Conservation (phyloP, 2,888 invertebrate species). For the Onthophagus sagittarius region DNA sequence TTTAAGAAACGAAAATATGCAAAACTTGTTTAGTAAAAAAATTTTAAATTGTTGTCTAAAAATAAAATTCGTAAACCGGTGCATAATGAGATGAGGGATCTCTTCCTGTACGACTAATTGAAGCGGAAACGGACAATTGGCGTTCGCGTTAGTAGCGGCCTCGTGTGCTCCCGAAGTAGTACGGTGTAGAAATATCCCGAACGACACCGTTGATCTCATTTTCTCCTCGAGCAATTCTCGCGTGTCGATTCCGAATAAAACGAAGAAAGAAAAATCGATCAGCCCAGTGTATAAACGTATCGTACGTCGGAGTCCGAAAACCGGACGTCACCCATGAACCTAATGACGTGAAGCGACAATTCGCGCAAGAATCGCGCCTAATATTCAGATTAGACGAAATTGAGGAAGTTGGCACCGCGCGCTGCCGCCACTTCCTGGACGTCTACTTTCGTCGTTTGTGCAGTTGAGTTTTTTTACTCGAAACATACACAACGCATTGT, state of each 20-base stretch:
- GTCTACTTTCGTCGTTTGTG: constrained; percentile 1
- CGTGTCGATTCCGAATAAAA: not conserved
- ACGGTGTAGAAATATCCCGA: not conserved
- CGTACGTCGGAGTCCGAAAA: not conserved
- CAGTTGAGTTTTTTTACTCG: not conserved
- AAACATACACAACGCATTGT: not conserved
- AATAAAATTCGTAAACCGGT: constrained; percentile 50
- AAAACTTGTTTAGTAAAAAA: not conserved
- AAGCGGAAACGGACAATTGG: constrained; percentile 51
- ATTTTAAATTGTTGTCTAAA: constrained; percentile 38
- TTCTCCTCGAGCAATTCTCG: not conserved
- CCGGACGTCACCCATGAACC: constrained; percentile 6
- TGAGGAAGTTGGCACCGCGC: constrained; percentile 10
- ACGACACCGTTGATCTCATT: constrained; percentile 1
- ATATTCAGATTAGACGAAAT: constrained; percentile 11
- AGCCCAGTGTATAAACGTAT: not conserved
- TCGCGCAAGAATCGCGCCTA: constrained; percentile 4
- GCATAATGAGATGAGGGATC: constrained; percentile 52
- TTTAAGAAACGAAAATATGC: too few relatives aligned
- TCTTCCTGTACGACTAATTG: constrained; percentile 50
- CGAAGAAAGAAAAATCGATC: not conserved
- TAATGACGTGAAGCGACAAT: constrained; percentile 2
- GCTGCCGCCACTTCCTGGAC: constrained; percentile 6
- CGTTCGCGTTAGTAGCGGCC: constrained; percentile 42
- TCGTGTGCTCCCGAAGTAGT: constrained; percentile 38